Percentiles rank a stretch among this genome's conserved stretches.
These are phyloP conservation scores for Crocallis elinguaria DNA, from an alignment of 2,888 invertebrate genomes.

Conservation along the genomic window DNA sequence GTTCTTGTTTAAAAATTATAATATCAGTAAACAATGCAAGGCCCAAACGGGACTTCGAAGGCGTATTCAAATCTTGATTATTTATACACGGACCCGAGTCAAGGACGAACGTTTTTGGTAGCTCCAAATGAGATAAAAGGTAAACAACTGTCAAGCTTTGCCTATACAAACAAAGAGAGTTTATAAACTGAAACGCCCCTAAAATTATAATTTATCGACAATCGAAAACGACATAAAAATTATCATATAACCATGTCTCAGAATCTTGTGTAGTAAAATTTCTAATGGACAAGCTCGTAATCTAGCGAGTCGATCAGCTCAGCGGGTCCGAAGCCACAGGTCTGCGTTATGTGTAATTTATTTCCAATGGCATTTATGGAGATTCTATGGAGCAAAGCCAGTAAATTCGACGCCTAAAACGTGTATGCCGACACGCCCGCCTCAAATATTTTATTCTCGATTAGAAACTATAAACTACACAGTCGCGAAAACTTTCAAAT, in stretches of 20 bases:
- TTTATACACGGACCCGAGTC: slow-evolving; percentile 34
- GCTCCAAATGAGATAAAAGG: not conserved
- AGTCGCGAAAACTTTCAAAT: slow-evolving; percentile 51
- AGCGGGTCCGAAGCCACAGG: slow-evolving; percentile 26
- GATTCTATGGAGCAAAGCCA: slow-evolving; percentile 64
- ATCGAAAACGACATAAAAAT: slow-evolving; percentile 60
- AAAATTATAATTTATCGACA: slow-evolving; percentile 53
- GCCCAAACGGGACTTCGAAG: slow-evolving; percentile 49
- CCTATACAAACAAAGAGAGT: slow-evolving; percentile 9
- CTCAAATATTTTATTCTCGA: slow-evolving; percentile 34
- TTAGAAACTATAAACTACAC: slow-evolving; percentile 43
- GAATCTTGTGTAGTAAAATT: slow-evolving; percentile 51
- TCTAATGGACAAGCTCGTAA: slow-evolving; percentile 43
- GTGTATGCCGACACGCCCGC: slow-evolving; percentile 50
- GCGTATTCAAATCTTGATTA: slow-evolving; percentile 39
- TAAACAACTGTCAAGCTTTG: slow-evolving; percentile 16
- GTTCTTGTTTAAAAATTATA: slow-evolving; percentile 80
- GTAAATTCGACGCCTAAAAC: slow-evolving; percentile 65
- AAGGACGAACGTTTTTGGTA: slow-evolving; percentile 21
- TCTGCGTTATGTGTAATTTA: slow-evolving; percentile 60
- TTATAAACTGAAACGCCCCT: slow-evolving; percentile 11
- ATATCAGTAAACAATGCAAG: slow-evolving; percentile 68
- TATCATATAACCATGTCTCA: slow-evolving; percentile 63
- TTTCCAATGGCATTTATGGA: slow-evolving; percentile 75
- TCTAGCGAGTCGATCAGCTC: slow-evolving; percentile 49